Conservation (phyloP, 2,797 vertebrate genomes). For the Acestrorhynchus altus region DNA sequence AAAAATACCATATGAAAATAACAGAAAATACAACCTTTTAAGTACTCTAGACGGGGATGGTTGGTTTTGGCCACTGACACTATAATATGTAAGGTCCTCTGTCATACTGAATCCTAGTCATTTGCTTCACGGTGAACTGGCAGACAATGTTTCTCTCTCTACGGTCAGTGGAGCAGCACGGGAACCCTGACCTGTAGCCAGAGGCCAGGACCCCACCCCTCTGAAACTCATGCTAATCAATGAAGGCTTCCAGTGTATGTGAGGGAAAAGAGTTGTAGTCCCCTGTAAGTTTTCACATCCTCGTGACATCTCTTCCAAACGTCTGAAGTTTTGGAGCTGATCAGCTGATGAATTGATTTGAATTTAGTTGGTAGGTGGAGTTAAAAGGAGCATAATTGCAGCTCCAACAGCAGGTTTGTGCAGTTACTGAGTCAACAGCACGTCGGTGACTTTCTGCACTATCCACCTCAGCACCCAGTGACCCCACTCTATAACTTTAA, state of each 20-base stretch:
- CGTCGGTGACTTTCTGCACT: too few species aligned
- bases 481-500: too few species aligned
- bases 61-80: neutral
- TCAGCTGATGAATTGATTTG: neutral
- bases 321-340: neutral
- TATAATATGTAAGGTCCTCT: conserved; percentile 27
- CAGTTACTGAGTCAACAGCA: too few species aligned
- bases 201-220: conserved; percentile 53
- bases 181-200: conserved; percentile 53
- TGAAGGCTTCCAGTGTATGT: conserved; percentile 50
- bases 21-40: neutral
- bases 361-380: too few species aligned
- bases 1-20: neutral
- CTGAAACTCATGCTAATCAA: conserved; percentile 56
- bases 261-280: neutral
- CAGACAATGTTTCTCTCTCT: conserved; percentile 46
- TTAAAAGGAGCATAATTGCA: too few species aligned
- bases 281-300: neutral
- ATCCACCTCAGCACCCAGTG: too few species aligned
- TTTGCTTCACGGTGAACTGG: conserved; percentile 27
- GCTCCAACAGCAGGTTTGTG: too few species aligned
- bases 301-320: neutral
- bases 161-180: conserved; percentile 51
- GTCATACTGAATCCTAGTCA: conserved; percentile 58
- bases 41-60: neutral